Base-by-base conservation (phyloP, 2,888 invertebrate genomes). In the Parapristionchus giblindavisi region DNA sequence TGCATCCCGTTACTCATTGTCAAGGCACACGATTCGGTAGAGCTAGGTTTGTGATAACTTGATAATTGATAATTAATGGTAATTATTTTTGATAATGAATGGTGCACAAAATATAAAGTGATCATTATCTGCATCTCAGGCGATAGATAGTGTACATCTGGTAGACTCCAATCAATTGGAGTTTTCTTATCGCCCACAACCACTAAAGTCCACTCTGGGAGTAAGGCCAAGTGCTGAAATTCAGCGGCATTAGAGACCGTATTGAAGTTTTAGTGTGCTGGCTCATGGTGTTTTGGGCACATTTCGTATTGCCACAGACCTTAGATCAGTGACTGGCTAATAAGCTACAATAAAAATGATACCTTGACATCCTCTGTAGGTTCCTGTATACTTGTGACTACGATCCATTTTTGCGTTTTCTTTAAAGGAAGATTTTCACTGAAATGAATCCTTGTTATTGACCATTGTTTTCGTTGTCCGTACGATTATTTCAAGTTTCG, bases 311-410 rank as follows among this genome's bases (percentile, higher is more conserved):
- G n/a, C n/a, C n/a, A n/a, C n/a, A n/a, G n/a, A n/a, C n/a, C n/a
- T n/a, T n/a, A n/a, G n/a, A n/a, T n/a, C n/a, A n/a, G n/a, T n/a
- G n/a, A n/a, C n/a, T n/a, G n/a, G n/a, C n/a, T n/a, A n/a, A n/a
- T n/a, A n/a, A n/a, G 58, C 14, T 32, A 63, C 63, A 63, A 27
- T 14, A 63, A 63, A 24, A n/a, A 21, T 21, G 2, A 2, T 27
- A 77, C 78, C 73, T 74, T 79, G 32, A 79, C 77, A 70, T 79
- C 79, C 27, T 79, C 75, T 11, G 79, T 76, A 11, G 79, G 79
- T 36, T 51, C 34, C 27, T 61, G 76, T 6, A 79, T 51, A 17
- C 71, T 75, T 1, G 79, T 79, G 2, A 79, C 76, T 1, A 79
- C 77, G 17, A 79, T 79, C 79, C 79, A 79, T 52, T 77, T 75